A percentile compares a stretch with the other conserved stretches of the same genome.
These are phyloP conservation scores for Cynopterus sphinx DNA, from an alignment of 2,797 vertebrate genomes.

Conservation along the genomic window DNA sequence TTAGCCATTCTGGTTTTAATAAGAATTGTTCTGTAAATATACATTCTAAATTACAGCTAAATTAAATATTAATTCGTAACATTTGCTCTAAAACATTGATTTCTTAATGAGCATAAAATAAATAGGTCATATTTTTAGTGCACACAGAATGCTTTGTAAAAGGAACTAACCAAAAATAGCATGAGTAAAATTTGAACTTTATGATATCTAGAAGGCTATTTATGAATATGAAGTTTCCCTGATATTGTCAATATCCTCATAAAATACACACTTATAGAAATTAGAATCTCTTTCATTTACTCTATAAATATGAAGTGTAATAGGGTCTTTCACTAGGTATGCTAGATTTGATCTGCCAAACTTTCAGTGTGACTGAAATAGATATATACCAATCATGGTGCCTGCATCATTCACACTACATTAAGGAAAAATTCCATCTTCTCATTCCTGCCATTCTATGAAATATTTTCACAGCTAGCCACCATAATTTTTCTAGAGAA, in stretches of 20 bases:
- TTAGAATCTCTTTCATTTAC: neutral
- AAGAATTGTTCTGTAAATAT: conserved; percentile 67
- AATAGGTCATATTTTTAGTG: conserved; percentile 50
- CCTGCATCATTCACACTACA: neutral
- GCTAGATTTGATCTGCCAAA: neutral
- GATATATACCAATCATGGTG: neutral
- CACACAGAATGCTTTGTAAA: conserved; percentile 16
- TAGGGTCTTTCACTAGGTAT: neutral
- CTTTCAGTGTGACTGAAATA: neutral
- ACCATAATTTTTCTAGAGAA: neutral
- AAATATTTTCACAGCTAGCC: neutral
- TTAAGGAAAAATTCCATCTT: neutral
- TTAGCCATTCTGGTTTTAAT: conserved; percentile 45
- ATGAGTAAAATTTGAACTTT: neutral
- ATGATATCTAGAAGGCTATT: neutral
- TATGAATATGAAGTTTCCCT: neutral
- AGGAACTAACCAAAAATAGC: neutral
- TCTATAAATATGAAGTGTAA: neutral
- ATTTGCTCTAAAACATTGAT: conserved; percentile 71
- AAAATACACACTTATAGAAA: neutral
- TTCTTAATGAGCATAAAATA: conserved; percentile 69
- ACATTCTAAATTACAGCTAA: conserved; percentile 68
- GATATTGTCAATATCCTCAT: neutral
- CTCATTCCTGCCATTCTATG: neutral
- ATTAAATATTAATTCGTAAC: conserved; percentile 79